phyloP scores from a whole-genome alignment of 2,113 vertebrate species.

The Nothobranchius furzeri region DNA sequence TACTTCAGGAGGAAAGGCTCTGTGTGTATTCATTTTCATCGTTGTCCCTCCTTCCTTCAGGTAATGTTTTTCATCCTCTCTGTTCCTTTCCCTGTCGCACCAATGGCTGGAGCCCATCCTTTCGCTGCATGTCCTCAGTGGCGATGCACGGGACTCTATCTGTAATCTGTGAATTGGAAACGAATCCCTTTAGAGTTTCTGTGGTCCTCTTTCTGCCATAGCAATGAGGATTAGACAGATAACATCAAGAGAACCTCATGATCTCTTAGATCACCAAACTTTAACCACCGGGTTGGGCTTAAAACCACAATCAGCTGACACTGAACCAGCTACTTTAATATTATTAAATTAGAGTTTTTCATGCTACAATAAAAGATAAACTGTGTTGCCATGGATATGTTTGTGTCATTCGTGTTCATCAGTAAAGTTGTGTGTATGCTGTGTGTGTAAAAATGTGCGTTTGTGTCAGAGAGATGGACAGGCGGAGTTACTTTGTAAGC shows the following conservation, averaged over 20 bases:
- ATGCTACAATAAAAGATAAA: not conserved
- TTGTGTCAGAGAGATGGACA: constrained; percentile 12
- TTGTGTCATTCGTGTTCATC: constrained; percentile 7
- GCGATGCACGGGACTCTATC: constrained; percentile 67
- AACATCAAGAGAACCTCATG: constrained; percentile 67
- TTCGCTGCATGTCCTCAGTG: constrained; percentile 50
- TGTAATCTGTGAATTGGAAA: constrained; percentile 73
- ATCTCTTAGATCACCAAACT: constrained; percentile 65
- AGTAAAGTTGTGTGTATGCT: constrained; percentile 4
- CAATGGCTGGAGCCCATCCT: constrained; percentile 45
- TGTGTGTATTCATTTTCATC: constrained; percentile 60
- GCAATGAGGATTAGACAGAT: constrained; percentile 70
- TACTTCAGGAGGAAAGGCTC: constrained; percentile 75
- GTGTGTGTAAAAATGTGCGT: not conserved
- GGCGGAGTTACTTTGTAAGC: constrained; percentile 30
- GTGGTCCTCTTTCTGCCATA: constrained; percentile 53
- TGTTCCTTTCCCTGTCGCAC: constrained; percentile 27
- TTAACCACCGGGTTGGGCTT: constrained; percentile 50
- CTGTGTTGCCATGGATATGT: not conserved
- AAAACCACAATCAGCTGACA: constrained; percentile 50
- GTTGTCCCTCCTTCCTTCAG: constrained; percentile 52
- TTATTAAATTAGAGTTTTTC: too few relatives aligned
- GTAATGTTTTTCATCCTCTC: constrained; percentile 23
- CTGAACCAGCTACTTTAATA: too few relatives aligned
- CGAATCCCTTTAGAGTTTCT: constrained; percentile 69